phyloP scores from a whole-genome alignment of 2,797 vertebrate species.

The Enteromius radiatus region DNA sequence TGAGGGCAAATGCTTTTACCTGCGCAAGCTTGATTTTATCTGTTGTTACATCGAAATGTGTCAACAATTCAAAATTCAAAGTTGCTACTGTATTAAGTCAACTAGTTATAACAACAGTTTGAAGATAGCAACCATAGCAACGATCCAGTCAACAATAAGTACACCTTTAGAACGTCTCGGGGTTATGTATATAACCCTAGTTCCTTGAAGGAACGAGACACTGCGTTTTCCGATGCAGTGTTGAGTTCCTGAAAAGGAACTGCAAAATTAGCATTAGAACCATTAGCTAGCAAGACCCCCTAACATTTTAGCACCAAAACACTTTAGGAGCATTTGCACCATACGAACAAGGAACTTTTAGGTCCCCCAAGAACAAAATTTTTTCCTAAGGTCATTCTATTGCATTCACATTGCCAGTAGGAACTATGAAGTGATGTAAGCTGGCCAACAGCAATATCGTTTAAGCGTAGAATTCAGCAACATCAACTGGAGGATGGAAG shows the following conservation, averaged over 20 bases:
- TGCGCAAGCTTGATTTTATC: not conserved
- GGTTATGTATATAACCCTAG: too few relatives aligned
- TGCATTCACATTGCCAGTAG: not conserved
- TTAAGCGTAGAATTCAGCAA: not conserved
- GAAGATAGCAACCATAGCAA: constrained; percentile 1
- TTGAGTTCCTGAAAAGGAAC: too few relatives aligned
- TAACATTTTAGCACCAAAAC: not conserved
- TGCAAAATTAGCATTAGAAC: not conserved
- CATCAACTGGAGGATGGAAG: not conserved
- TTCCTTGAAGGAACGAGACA: too few relatives aligned
- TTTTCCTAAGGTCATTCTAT: not conserved
- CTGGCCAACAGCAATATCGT: not conserved
- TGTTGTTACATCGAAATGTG: not conserved
- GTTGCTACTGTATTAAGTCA: not conserved
- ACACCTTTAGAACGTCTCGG: not conserved
- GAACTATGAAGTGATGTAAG: not conserved
- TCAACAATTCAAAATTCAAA: not conserved
- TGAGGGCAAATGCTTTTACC: not conserved
- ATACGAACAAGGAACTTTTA: not conserved
- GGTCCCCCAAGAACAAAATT: not conserved
- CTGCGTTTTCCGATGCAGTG: too few relatives aligned
- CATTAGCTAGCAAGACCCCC: too few relatives aligned
- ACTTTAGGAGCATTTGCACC: not conserved
- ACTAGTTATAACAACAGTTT: not conserved
- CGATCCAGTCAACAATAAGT: not conserved